Evolutionary conservation across 2,797 vertebrate species (phyloP).

Genomic region (Anomalospiza imberbis): DNA sequence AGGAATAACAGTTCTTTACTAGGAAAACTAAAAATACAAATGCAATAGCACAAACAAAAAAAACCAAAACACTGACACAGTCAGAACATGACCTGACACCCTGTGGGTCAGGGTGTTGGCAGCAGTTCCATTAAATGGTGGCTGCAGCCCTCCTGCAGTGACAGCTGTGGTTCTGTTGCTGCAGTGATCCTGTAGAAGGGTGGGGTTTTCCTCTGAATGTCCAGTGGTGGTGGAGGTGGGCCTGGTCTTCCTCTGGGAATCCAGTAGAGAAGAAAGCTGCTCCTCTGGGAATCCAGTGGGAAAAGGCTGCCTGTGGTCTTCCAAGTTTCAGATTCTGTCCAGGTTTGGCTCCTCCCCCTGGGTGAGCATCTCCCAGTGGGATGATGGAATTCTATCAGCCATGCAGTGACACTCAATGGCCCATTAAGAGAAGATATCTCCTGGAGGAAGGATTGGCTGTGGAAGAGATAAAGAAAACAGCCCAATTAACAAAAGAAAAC

Average conservation of each 20-base stretch:
- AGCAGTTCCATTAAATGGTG: too few species aligned
- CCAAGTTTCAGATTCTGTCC: not conserved
- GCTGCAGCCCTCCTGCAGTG: not conserved
- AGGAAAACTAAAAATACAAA: not conserved
- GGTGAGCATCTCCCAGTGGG: rapidly evolving
- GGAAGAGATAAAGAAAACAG: not conserved
- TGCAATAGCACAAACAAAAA: too few species aligned
- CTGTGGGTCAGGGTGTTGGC: not conserved
- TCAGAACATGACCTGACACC: not conserved
- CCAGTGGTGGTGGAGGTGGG: not conserved
- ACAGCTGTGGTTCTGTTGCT: rapidly evolving
- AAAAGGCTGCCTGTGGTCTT: not conserved
- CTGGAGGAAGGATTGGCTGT: not conserved
- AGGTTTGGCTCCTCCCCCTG: not conserved
- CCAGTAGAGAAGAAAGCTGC: not conserved
- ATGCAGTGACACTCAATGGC: not conserved
- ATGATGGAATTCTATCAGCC: not conserved
- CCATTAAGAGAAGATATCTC: not conserved
- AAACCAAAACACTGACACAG: not conserved
- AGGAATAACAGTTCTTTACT: not conserved
- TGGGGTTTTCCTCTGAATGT: not conserved
- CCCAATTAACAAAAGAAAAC: not conserved
- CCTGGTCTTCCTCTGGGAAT: not conserved
- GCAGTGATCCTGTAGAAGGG: not conserved
- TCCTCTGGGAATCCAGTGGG: too few species aligned